Evolutionary conservation across 2,113 vertebrate genomes (phyloP).

Genomic region (Nycticryphes semicollaris): DNA sequence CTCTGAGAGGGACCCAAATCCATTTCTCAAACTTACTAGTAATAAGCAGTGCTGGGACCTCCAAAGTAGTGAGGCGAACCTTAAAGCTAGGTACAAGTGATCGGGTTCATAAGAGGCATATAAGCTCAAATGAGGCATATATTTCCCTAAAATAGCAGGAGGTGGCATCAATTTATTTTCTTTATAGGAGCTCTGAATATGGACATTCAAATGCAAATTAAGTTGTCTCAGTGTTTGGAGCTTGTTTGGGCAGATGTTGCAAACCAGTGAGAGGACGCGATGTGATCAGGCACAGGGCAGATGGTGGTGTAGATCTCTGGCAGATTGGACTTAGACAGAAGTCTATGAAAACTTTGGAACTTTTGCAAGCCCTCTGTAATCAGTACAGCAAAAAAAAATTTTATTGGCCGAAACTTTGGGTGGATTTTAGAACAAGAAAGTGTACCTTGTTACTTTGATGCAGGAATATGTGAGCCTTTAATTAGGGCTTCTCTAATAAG

Average conservation of each 20-base stretch:
- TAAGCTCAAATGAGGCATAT: rapidly evolving
- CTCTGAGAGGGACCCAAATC: not conserved
- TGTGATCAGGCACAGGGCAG: rapidly evolving
- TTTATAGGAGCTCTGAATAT: not conserved
- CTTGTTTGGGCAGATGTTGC: not conserved
- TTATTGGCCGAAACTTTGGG: not conserved
- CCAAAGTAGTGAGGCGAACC: not conserved
- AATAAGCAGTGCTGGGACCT: not conserved
- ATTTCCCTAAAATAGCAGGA: not conserved
- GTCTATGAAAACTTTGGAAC: not conserved
- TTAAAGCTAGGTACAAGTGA: not conserved
- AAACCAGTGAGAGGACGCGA: not conserved
- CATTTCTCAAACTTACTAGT: not conserved
- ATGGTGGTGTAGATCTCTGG: not conserved
- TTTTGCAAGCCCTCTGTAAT: not conserved
- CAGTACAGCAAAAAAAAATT: not conserved
- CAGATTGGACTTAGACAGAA: not conserved
- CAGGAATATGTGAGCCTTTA: not conserved
- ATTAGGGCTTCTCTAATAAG: constrained; percentile 14
- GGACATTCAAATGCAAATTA: not conserved
- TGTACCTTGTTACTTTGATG: not conserved
- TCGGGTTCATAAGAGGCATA: not conserved
- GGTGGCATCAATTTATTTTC: not conserved
- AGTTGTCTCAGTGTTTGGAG: not conserved
- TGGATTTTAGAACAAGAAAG: not conserved